Evolutionary conservation across 2,888 invertebrate genomes (phyloP), one percentile per base, ranked within the genome.

Genomic region (Erebia epiphron): DNA sequence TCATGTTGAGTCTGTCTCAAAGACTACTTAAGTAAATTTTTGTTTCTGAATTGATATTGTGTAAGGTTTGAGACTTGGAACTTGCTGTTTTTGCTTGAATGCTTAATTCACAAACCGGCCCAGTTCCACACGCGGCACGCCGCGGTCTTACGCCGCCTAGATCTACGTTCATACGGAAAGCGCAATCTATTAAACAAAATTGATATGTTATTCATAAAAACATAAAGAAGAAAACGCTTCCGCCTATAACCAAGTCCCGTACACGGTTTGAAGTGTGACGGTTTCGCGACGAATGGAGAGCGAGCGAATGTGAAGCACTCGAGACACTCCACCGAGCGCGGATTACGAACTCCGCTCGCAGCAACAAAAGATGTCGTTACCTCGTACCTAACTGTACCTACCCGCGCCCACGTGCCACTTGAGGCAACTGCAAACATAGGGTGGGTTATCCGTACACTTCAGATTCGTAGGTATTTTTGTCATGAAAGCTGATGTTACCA

Each of bases 331-430:
- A 81, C 77, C 78, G 80, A 82, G 86, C 84, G 84, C 80, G 86
- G 87, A 86, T 88, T 87, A 86, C 84, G 83, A 77, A 75, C 78
- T 78, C 76, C 76, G 77, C 75, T 76, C 77, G 73, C 70, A 73
- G 80, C 79, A 81, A 88, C 88, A 89, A 89, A 89, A 89, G 87
- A 88, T 86, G 85, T 86, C 87, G 86, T 87, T 86, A 84, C 82
- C 60, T 41, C 10, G 41, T 60, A 41, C 58, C 41, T 60, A 13
- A 10, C 61, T 60, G 14, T 60, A n/a, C 26, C 60, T 61, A 61
- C 61, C 61, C 49, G 67, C 70, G 72, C 74, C 69, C 74, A 75
- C 71, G 73, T 73, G 69, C 78, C 79, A 76, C 80, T 81, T 68
- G 75, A 77, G 73, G 76, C 21, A 75, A 76, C 76, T 78, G 75